Base-by-base conservation (phyloP, 2,888 invertebrate genomes). In the Onchidella celtica region DNA sequence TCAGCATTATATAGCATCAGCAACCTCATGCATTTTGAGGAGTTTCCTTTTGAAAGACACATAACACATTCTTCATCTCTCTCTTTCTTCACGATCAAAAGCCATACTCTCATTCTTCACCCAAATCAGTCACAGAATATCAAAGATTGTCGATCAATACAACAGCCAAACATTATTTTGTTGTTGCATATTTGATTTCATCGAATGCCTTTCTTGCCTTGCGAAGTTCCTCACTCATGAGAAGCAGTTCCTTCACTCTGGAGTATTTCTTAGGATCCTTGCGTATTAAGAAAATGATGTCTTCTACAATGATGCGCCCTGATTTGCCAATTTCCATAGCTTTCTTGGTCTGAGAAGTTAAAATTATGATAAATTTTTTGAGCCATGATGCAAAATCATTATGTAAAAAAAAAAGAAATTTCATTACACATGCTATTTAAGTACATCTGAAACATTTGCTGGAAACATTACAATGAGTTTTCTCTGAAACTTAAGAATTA, bases 181-280 rank as follows among this genome's bases (percentile, higher is more conserved):
- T 89, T n/a, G 90, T 86, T 3, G 90, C 92, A 87, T 91, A 92
- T 86, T 92, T 92, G 63, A 92, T 91, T 87, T 93, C 99, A 94
- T 99, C 99, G 94, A 99, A 99, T 84, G 99, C 99, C 94, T 99
- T 99, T 88, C 99, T 95, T 21, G 99, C 99, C 94, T 98, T 97
- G 94, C 99, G 98, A 72, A 99, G 94, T 94, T 99, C 99, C 94
- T 99, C 99, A 94, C 99, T 99, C 99, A 99, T 99, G 65, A 97
- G 97, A 0, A 99, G 94, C 55, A 99, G 94, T 94, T 99, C 99
- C 94, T 98, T 98, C 0, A 99, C 99, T 89, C 99, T 95, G 1
- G 99, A 98, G 94, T 98, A 99, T 93, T 99, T 99, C 86, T 99
- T 95, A 55, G 96, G 95, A 94, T 99, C 99, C 94, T 99, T 99